Evolutionary conservation across 2,113 vertebrate genomes (phyloP).

Genomic region (Gallinago undulata): DNA sequence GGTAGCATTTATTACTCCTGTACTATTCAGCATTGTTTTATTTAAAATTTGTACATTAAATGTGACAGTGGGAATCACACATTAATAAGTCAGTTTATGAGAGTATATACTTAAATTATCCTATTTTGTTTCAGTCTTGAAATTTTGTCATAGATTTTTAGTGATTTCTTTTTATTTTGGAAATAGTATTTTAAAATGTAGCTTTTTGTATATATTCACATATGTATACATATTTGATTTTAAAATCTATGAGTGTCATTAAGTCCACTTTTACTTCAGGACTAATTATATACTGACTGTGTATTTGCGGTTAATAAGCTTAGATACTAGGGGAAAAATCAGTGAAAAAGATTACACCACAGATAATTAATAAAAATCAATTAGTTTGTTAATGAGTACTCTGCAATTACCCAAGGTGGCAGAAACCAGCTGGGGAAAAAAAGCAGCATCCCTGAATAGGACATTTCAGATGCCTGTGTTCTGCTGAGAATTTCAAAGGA

Average conservation of each 20-base stretch:
- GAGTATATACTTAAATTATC: background rate
- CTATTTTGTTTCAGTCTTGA: background rate
- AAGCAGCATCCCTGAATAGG: conserved; percentile 64
- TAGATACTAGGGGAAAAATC: conserved; percentile 73
- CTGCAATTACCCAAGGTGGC: conserved; percentile 74
- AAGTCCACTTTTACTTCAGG: conserved; percentile 61
- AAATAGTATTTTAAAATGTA: background rate
- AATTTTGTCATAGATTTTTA: background rate
- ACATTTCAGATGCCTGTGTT: conserved; percentile 57
- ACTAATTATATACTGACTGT: conserved; percentile 67
- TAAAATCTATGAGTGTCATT: conserved; percentile 31
- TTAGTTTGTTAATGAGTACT: conserved; percentile 84
- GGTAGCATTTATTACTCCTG: background rate
- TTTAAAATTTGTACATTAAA: background rate
- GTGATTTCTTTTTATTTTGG: background rate
- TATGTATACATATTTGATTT: background rate
- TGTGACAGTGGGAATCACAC: background rate
- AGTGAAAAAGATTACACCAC: conserved; percentile 72
- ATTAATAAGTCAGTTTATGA: background rate
- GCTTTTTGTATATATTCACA: background rate
- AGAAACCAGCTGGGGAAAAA: conserved; percentile 59
- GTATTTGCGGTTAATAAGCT: conserved; percentile 78
- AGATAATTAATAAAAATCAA: conserved; percentile 88
- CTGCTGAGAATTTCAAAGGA: conserved; percentile 79
- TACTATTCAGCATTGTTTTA: background rate